These are phyloP conservation scores for Heliconius erato DNA, from an alignment of 2,888 invertebrate species.

Conservation along the genomic window DNA sequence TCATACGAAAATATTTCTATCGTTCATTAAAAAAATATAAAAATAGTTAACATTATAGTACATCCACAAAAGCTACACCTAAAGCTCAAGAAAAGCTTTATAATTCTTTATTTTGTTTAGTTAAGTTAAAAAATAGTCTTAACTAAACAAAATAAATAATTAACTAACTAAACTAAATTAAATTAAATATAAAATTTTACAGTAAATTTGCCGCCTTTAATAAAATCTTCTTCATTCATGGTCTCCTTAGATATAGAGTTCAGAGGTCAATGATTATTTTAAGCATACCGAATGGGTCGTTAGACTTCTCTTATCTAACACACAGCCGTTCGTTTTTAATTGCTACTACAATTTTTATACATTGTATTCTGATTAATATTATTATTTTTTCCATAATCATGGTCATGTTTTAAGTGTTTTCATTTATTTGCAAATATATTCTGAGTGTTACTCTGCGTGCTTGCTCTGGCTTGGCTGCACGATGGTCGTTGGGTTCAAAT, in stretches of 20 bases:
- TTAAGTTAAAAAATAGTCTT: not conserved
- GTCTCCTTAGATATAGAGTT: conserved; percentile 51
- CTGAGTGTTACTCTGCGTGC: too few species aligned
- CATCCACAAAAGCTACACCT: not conserved
- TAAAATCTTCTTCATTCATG: conserved; percentile 49
- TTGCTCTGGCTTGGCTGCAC: not conserved
- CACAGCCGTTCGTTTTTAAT: conserved; percentile 37
- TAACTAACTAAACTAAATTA: not conserved
- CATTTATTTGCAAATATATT: not conserved
- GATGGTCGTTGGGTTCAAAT: not conserved
- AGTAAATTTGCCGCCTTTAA: conserved; percentile 2
- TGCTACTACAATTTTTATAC: conserved; percentile 25
- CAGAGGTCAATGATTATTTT: conserved; percentile 54
- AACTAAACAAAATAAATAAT: too few species aligned
- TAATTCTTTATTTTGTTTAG: too few species aligned
- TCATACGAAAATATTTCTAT: not conserved
- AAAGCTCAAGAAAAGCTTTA: not conserved
- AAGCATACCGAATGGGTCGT: conserved; percentile 48
- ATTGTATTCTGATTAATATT: not conserved
- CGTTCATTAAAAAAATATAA: not conserved
- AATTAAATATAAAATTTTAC: not conserved
- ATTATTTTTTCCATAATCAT: not conserved
- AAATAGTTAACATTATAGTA: not conserved
- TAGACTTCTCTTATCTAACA: conserved; percentile 53
- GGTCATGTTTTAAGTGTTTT: not conserved